Base-by-base conservation (phyloP, 1,140 invertebrate genomes). In the Hycleus phaleratus region DNA sequence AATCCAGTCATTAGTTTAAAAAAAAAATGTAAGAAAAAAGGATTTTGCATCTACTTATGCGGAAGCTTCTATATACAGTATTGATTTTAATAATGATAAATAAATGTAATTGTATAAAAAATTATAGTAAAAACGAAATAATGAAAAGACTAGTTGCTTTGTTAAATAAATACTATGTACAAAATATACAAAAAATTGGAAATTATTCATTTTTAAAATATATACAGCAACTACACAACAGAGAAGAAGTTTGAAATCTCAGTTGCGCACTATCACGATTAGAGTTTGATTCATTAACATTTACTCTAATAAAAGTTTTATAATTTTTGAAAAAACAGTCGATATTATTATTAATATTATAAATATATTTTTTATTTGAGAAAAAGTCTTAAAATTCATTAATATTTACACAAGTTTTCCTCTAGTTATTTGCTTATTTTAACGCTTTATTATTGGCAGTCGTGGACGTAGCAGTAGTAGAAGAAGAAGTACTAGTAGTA, bases 391-490 rank as follows among this genome's bases (percentile, higher is more conserved):
- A 11, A 38, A 46, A 26, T 18, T 26, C 43, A 39, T 50, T 56
- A 7, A 45, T 45, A 46, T 25, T 26, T 45, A 55, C 32, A 26
- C 26, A 10, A 18, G 18, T 18, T 18, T 18, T 18, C 18, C 18
- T 18, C 18, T 18, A 18, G 1, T 18, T 60, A 50, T 60, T 56
- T 40, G 49, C 45, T 50, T 39, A 54, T 26, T 56, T 44, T 59
- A 54, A 53, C 47, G 52, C 49, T 62, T 64, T 65, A 46, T 63
- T 68, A 65, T 72, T 72, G 67, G 69, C 69, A 69, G 68, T 69
- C 63, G 58, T 67, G 63, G 69, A 70, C 67, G 67, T 63, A 56
- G 64, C 18, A 18, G 18, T 18, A 1, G 18, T 18, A 18, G 18
- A 18, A 18, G 18, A 18, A 18, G 18, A 18, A 18, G 18, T 18